Conservation (phyloP, 64 coral and sea anemone species). For the Anthopleura sola region DNA sequence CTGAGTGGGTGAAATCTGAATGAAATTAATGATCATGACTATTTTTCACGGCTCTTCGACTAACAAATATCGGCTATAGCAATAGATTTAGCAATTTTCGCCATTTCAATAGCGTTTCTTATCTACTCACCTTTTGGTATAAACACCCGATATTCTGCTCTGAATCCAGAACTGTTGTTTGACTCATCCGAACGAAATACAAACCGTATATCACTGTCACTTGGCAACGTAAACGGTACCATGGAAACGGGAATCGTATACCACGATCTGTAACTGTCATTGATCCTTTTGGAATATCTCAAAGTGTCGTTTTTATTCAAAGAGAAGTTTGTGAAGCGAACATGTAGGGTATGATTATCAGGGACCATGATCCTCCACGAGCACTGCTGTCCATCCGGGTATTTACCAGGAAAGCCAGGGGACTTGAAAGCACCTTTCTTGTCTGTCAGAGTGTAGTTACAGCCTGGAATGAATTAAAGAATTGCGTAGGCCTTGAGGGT, state of each 20-base stretch:
- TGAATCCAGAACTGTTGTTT: not conserved
- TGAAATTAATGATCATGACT: too few relatives aligned
- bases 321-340: conserved; percentile 59
- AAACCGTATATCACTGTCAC: not conserved
- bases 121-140: not conserved
- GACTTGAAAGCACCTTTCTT: conserved; percentile 58
- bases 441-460: conserved; percentile 48
- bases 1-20: not conserved
- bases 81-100: too few relatives aligned
- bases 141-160: not conserved
- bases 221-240: not conserved
- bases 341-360: conserved; percentile 5
- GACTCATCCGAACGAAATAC: conserved; percentile 16
- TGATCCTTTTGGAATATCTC: not conserved
- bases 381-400: conserved; percentile 78
- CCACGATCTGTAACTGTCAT: not conserved
- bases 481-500: too few relatives aligned
- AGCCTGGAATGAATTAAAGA: conserved; percentile 22
- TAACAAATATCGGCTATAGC: too few relatives aligned
- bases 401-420: conserved; percentile 43
- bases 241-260: too few relatives aligned
- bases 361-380: conserved; percentile 64
- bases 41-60: too few relatives aligned
- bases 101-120: too few relatives aligned
- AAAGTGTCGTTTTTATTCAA: conserved; percentile 16